These are phyloP conservation scores for Notodonta dromedarius DNA, from an alignment of 2,888 invertebrate species.

Conservation along the genomic window DNA sequence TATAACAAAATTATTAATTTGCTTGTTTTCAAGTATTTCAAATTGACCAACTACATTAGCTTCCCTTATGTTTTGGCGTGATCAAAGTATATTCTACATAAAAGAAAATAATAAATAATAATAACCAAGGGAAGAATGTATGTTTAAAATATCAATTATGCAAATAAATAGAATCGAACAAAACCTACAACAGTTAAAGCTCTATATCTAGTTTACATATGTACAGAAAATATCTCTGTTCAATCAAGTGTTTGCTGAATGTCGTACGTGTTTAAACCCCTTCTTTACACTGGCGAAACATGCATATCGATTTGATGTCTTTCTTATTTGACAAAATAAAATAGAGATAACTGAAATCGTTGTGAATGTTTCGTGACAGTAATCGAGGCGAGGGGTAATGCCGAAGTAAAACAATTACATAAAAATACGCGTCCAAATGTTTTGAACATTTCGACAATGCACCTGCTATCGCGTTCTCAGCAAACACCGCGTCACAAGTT, in stretches of 20 bases:
- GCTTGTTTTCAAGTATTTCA: constrained; percentile 4
- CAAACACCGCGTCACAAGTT: constrained; percentile 60
- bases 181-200: constrained; percentile 79
- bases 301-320: too few relatives aligned
- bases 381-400: too few relatives aligned
- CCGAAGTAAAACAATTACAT: neutral
- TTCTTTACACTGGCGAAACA: too few relatives aligned
- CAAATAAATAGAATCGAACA: constrained; percentile 59
- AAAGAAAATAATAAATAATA: constrained; percentile 37
- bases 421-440: constrained; percentile 26
- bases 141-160: constrained; percentile 37
- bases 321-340: too few relatives aligned
- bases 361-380: too few relatives aligned
- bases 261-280: constrained; percentile 11
- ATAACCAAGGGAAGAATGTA: constrained; percentile 28
- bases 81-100: constrained; percentile 21
- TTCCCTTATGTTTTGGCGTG: constrained; percentile 12
- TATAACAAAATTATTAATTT: constrained; percentile 15
- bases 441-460: constrained; percentile 34
- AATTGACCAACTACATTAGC: constrained; percentile 12
- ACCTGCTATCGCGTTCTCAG: constrained; percentile 31
- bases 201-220: constrained; percentile 80
- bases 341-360: too few relatives aligned
- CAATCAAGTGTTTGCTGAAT: constrained; percentile 41
- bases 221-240: constrained; percentile 62